Base-by-base conservation (phyloP, 2,113 vertebrate species). In the Cephalopholis sonnerati region DNA sequence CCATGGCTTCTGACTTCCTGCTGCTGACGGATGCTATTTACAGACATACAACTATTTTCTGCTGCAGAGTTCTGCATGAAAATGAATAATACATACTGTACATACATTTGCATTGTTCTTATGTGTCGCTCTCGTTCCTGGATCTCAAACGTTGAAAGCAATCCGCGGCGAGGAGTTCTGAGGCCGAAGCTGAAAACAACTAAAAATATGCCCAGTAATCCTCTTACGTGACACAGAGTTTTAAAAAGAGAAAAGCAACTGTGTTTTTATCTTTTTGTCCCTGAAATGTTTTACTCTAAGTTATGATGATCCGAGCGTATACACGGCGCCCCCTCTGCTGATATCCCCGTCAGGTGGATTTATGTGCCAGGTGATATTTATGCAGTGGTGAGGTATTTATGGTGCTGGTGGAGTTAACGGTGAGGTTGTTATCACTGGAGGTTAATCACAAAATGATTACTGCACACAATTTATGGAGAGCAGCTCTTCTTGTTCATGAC, bases 1-100 rank as follows among this genome's bases (percentile, higher is more conserved):
- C 50, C 62, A 59, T 71, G 67, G 32, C 29, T 27, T 68, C 27
- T 63, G 59, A 80, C 66, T 58, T 71, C 41, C 74, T 73, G 25
- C 53, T 29, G 51, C 69, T 32, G 25, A 78, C 27, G 36, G 24
- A 58, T 76, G 65, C 54, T 54, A 44, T 20, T 72, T 36, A 76
- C 36, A 46, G 32, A 17, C 46, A 24, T 29, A 22, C 12, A 24
- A 22, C 27, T 15, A 36, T 69, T 68, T 46, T 64, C 4, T 44
- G 24, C 29, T 5, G 44, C 16, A 22, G 24, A 25, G 44, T 51
- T 68, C 74, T 8, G n/a, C 32, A 13, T 51, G 11, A 18, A n/a
- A 11, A 7, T 46, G 8, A 36, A 50, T 64, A 46, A 51, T 24
- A 29, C 18, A 8, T 48, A 8, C 22, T n/a, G 22, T 54, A 54